Base-by-base conservation (phyloP, 1,140 invertebrate genomes). In the Drosophila dunni region DNA sequence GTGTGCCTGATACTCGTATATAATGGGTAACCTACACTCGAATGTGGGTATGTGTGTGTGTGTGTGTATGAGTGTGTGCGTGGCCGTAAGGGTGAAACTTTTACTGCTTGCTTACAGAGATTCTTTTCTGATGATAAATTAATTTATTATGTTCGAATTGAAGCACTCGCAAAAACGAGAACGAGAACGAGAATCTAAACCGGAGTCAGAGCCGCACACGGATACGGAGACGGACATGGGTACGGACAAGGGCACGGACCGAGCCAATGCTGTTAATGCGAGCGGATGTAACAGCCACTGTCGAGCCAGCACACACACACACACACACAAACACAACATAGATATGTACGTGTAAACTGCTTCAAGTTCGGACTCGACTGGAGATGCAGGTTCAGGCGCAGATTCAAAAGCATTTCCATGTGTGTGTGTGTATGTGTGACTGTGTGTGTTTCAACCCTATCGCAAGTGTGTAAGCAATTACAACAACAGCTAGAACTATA, bases 101-200 rank as follows among this genome's bases (percentile, higher is more conserved):
- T 83, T 83, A 75, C 79, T 79, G 82, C 85, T 86, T 76, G 82
- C 84, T 89, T 79, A 82, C 85, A 70, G 86, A 81, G 85, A 90
- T 90, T 90, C 81, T 90, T 90, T 88, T 89, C 78, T 79, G 85
- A 90, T 90, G 85, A 90, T 90, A 90, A 90, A 90, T 90, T 90
- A 90, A 90, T 90, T 90, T 90, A 90, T 90, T 90, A 90, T 90
- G 85, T 90, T 91, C 86, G 85, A 90, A 90, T 90, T 90, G 85
- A 88, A 81, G 82, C 75, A 76, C 64, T 82, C 69, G 56, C 64
- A 54, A 42, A 24, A 51, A 64, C 46, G 45, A 66, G 70, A 45
- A 64, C 46, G 45, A 66, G 70, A 45, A 46, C 64, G 45, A 48
- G 71, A 62, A 60, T 67, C 44, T 13, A 40, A 46, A 42, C 56